Base-by-base conservation (phyloP, 2,888 invertebrate genomes). In the Pantelozetes paolii region DNA sequence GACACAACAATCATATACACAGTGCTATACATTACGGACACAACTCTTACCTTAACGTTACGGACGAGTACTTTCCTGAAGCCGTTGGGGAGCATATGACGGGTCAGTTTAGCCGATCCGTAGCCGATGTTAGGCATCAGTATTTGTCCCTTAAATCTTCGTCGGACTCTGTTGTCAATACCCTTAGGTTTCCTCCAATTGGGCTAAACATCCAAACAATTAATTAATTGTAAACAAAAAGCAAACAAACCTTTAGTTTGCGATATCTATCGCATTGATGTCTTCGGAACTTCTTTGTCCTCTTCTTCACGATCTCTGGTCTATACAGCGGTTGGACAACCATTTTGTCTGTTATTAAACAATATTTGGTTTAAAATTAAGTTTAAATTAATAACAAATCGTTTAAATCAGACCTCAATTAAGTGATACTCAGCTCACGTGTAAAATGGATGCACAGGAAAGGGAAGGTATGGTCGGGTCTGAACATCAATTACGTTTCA, bases 101-200 rank as follows among this genome's bases (percentile, higher is more conserved):
- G 90, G 76, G 96, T 96, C 82, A 90, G 91, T 82, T 91, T 90
- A 84, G 91, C 91, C 80, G 94, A 94, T 79, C 99, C 98, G 83
- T 97, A 99, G 88, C 99, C 99, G 83, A 99, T 96, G 83, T 90
- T 96, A 78, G 99, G 99, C 99, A 99, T 99, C 86, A 93, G 86
- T 82, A 90, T 94, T 83, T 97, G 97, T 40, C 99, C 99, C 90
- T 99, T 99, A 87, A 99, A 99, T 80, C 97, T 89, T 83, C 99
- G 90, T 80, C 99, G 90, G 70, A 99, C 98, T 85, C 98, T 89
- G 89, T 99, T 99, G 86, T 99, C 99, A 85, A 99, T 99, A 94
- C 99, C 99, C 86, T 97, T 97, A 26, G 99, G 99, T 86, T 97
- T 99, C 83, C 99, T 90, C 99, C 99, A 99, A 88, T 92, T 95